Conservation (phyloP, 1,140 invertebrate species). For the Scaptodrosophila lebanonensis region DNA sequence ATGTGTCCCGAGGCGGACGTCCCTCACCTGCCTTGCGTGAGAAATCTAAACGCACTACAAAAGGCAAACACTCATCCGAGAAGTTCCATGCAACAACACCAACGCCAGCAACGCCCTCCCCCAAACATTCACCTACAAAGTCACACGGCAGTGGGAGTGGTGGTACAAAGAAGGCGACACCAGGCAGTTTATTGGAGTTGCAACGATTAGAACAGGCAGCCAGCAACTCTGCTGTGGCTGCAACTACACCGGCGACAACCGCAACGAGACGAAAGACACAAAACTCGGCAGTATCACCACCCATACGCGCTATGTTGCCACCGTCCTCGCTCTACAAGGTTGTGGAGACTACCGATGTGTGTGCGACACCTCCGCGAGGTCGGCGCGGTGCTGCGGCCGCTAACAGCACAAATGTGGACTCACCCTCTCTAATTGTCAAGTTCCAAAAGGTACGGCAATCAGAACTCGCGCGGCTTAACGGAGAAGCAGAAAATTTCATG, state of each 20-base stretch:
- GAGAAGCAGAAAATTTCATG: constrained; percentile 90
- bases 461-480: constrained; percentile 85
- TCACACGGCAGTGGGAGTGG: constrained; percentile 4
- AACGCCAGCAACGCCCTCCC: constrained; percentile 24
- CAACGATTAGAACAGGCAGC: constrained; percentile 31
- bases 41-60: constrained; percentile 65
- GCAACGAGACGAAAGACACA: constrained; percentile 42
- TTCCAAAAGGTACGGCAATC: constrained; percentile 85
- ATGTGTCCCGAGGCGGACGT: constrained; percentile 10
- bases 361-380: constrained; percentile 30
- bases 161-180: constrained; percentile 13
- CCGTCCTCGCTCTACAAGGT: constrained; percentile 68
- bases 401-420: constrained; percentile 45
- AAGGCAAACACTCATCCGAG: constrained; percentile 69
- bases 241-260: constrained; percentile 27
- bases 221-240: constrained; percentile 20
- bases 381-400: constrained; percentile 28
- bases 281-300: constrained; percentile 53
- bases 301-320: constrained; percentile 66
- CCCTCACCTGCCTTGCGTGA: constrained; percentile 61
- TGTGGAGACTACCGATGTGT: constrained; percentile 54
- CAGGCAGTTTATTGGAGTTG: constrained; percentile 22
- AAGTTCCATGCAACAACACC: constrained; percentile 53
- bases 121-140: constrained; percentile 20
- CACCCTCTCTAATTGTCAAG: constrained; percentile 83